A percentile compares a stretch with the other conserved stretches of the same genome.
Conservation (phyloP, 2,888 invertebrate genomes). For the Phytoseiulus persimilis region DNA sequence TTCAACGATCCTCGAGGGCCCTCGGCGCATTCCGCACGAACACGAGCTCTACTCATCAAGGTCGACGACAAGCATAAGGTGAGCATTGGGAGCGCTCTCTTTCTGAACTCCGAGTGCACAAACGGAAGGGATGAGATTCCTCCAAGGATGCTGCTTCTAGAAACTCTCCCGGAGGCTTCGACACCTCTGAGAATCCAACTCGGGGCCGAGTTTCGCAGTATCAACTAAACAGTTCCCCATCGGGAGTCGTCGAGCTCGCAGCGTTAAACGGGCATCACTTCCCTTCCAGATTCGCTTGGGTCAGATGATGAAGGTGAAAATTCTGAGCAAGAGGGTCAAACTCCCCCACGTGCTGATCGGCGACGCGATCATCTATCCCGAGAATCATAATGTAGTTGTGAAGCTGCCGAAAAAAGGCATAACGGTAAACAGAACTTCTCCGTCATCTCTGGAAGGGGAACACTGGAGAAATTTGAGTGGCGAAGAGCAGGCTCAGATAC, state of each 20-base stretch:
- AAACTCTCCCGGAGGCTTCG: too few species aligned
- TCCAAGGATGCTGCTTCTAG: too few species aligned
- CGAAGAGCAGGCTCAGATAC: too few species aligned
- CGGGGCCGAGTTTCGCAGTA: too few species aligned
- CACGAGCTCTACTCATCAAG: constrained; percentile 13
- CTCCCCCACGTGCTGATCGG: constrained; percentile 24
- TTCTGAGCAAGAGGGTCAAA: constrained; percentile 18
- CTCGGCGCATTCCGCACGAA: constrained; percentile 12
- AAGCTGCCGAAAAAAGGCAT: constrained; percentile 35
- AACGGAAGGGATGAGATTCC: too few species aligned
- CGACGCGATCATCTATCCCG: constrained; percentile 14
- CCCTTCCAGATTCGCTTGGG: constrained; percentile 22
- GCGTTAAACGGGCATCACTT: background rate
- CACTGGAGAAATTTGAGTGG: too few species aligned
- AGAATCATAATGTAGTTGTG: constrained; percentile 18
- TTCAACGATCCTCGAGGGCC: constrained; percentile 34
- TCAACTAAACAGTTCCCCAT: too few species aligned
- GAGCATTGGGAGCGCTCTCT: background rate
- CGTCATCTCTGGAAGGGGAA: too few species aligned
- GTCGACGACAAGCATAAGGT: constrained; percentile 23
- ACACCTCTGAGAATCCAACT: too few species aligned
- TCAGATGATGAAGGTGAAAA: constrained; percentile 37
- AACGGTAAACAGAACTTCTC: background rate
- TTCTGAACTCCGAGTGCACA: background rate
- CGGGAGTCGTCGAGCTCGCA: background rate